Base-by-base conservation (phyloP, 2,113 vertebrate genomes). In the Smithornis capensis region DNA sequence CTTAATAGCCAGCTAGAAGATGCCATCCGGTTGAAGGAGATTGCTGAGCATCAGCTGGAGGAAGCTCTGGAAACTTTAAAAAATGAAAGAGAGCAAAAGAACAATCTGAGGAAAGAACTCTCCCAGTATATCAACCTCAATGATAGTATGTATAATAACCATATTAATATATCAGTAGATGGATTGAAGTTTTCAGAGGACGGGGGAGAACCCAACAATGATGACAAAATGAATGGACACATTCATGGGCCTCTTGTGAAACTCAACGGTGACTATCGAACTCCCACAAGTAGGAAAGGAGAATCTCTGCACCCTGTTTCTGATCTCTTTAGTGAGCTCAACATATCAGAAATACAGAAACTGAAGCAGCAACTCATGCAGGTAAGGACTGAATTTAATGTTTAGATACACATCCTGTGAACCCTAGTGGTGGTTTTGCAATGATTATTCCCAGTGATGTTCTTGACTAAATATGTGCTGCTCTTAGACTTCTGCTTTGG, bases 291-390 rank as follows among this genome's bases (percentile, higher is more conserved):
- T 35, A 97, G 99, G 86, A 99, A 99, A 94, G 99, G 98, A 71
- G 99, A 99, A 60, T 97, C 97, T 37, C 97, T 99, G 69, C 98
- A 98, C 74, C 99, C 99, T 0, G 99, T 99, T 70, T 99, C 99
- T 2, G 99, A 99, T 96, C 98, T 99, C 90, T 99, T 99, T 98
- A 99, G 99, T 75, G 99, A 99, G 95, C 98, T 99, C 90, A 99
- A 99, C 97, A 98, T 99, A 97, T 99, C 99, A 6, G 99, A 99
- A 98, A 99, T 99, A 96, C 99, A 99, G 98, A 99, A 99, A 85
- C 95, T 99, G 75, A 99, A 99, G 91, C 99, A 99, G 97, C 99
- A 99, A 68, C 99, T 99, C 31, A 97, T 99, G 96, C 99, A 99
- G 99, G 99, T 99, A 96, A 95, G 98, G 92, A 27, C 15, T 90